A percentile compares a stretch with the other conserved stretches of the same genome.
phyloP scores from a whole-genome alignment of 2,888 invertebrate species.

The Apodemia duryi region DNA sequence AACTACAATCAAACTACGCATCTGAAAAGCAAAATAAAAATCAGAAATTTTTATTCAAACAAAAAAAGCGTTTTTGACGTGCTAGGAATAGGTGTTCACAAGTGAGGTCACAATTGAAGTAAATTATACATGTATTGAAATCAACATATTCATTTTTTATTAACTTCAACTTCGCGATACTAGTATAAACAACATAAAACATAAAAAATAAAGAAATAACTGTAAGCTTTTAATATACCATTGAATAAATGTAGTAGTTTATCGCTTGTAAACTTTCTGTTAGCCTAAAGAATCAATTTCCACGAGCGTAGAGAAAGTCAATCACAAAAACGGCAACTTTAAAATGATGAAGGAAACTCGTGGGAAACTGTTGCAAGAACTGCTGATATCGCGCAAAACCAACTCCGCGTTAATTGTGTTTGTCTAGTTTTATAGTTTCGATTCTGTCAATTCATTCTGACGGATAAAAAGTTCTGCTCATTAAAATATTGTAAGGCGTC shows the following conservation, averaged over 20 bases:
- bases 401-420: conserved; percentile 38
- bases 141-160: too few species aligned
- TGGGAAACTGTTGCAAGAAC: conserved; percentile 47
- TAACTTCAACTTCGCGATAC: too few species aligned
- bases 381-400: conserved; percentile 35
- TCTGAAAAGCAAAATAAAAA: too few species aligned
- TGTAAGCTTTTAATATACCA: background rate
- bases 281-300: conserved; percentile 47
- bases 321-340: conserved; percentile 50
- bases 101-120: too few species aligned
- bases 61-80: too few species aligned
- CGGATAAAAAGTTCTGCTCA: background rate
- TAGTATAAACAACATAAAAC: too few species aligned
- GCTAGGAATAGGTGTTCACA: too few species aligned
- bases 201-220: too few species aligned
- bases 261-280: conserved; percentile 26
- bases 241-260: background rate
- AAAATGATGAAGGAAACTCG: conserved; percentile 45
- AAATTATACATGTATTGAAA: too few species aligned
- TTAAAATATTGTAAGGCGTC: background rate
- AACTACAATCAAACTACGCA: too few species aligned
- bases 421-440: conserved; percentile 26
- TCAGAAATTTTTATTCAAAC: too few species aligned
- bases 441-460: conserved; percentile 22
- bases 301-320: conserved; percentile 44